A percentile compares a stretch with the other conserved stretches of the same genome.
phyloP scores from a whole-genome alignment of 2,888 invertebrate species.

The Dascillus cervinus region DNA sequence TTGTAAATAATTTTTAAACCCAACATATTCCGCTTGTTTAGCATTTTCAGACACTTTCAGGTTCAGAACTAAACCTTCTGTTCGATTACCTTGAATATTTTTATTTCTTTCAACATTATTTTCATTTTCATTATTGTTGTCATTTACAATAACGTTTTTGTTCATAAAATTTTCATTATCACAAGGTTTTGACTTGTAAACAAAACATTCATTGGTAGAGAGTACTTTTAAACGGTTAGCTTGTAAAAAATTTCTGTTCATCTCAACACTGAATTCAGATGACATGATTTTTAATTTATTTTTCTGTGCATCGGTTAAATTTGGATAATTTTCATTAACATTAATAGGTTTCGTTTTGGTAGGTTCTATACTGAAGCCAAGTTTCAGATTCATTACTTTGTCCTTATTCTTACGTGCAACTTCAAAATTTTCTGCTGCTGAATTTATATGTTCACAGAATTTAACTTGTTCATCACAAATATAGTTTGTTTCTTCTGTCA shows the following conservation, averaged over 20 bases:
- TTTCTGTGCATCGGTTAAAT: conserved; percentile 51
- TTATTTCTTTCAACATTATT: conserved; percentile 28
- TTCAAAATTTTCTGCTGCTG: conserved; percentile 40
- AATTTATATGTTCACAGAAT: conserved; percentile 16
- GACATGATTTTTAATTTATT: conserved; percentile 56
- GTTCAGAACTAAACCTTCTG: neutral
- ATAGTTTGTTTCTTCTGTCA: too few relatives aligned
- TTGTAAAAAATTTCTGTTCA: conserved; percentile 14
- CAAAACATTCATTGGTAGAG: conserved; percentile 29
- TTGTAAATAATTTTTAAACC: neutral
- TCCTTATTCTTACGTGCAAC: conserved; percentile 44
- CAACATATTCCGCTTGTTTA: neutral
- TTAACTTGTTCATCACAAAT: too few relatives aligned
- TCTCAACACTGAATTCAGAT: conserved; percentile 48
- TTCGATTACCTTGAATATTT: conserved; percentile 16
- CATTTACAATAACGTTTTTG: neutral
- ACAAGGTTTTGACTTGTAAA: neutral
- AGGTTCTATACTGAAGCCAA: conserved; percentile 38
- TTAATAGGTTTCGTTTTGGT: conserved; percentile 30
- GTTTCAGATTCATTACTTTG: conserved; percentile 48
- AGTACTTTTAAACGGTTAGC: conserved; percentile 32
- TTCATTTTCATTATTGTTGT: conserved; percentile 14
- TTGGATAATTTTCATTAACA: conserved; percentile 32
- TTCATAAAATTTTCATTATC: too few relatives aligned
- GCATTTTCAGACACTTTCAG: neutral